Evolutionary conservation across 1,140 invertebrate genomes (phyloP).

Genomic region (Dendroctonus ponderosae): DNA sequence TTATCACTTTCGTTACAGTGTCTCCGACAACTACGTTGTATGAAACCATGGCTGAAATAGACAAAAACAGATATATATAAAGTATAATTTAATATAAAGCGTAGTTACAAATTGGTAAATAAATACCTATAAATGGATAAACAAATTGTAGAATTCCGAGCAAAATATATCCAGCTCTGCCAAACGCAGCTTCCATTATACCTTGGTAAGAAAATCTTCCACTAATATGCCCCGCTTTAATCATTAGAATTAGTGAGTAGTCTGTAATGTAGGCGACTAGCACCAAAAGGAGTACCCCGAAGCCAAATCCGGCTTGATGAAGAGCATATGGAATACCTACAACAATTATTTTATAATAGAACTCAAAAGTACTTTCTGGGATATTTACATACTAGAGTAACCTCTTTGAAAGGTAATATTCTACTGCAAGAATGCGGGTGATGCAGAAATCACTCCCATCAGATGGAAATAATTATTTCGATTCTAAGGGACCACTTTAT

Average conservation of each 20-base stretch:
- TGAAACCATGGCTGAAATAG: constrained; percentile 76
- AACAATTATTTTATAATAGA: too few relatives aligned
- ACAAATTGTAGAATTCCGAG: constrained; percentile 78
- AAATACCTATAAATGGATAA: constrained; percentile 82
- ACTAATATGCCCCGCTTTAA: constrained; percentile 75
- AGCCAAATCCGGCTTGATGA: constrained; percentile 75
- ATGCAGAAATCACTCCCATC: too few relatives aligned
- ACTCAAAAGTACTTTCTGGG: too few relatives aligned
- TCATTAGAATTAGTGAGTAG: constrained; percentile 81
- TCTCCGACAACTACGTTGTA: constrained; percentile 90
- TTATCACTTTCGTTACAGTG: constrained; percentile 80
- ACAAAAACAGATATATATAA: too few relatives aligned
- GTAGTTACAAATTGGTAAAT: too few relatives aligned
- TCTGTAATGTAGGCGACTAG: constrained; percentile 78
- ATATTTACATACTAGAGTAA: too few relatives aligned
- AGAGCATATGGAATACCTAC: constrained; percentile 84
- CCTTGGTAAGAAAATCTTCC: constrained; percentile 83
- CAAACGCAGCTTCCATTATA: constrained; percentile 80
- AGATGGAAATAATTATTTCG: too few relatives aligned
- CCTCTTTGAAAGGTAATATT: too few relatives aligned
- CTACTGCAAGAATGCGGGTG: too few relatives aligned
- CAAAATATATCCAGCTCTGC: constrained; percentile 74
- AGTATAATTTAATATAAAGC: too few relatives aligned
- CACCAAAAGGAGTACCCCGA: constrained; percentile 73
- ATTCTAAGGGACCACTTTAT: too few relatives aligned